These are phyloP conservation scores for Agrotis puta DNA, from an alignment of 2,888 invertebrate genomes.

Conservation along the genomic window DNA sequence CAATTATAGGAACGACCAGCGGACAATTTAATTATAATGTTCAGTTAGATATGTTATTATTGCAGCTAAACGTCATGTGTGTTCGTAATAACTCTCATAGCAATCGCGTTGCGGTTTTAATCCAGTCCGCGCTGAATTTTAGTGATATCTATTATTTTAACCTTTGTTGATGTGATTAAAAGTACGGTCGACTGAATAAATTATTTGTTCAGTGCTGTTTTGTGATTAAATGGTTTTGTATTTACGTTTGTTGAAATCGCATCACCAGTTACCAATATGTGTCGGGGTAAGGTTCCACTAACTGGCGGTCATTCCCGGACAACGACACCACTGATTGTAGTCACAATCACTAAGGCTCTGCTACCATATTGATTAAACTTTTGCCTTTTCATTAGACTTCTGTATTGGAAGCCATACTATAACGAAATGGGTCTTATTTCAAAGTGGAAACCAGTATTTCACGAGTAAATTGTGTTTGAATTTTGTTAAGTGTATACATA, in stretches of 20 bases:
- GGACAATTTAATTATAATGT: constrained; percentile 23
- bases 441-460: too few relatives aligned
- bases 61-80: constrained; percentile 15
- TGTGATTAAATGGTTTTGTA: background rate
- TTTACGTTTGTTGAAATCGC: background rate
- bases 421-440: too few relatives aligned
- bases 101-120: constrained; percentile 24
- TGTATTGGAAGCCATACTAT: too few relatives aligned
- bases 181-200: constrained; percentile 4
- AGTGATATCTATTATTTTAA: background rate
- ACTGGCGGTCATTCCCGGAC: too few relatives aligned
- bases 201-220: constrained; percentile 2
- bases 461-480: too few relatives aligned
- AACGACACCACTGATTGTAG: too few relatives aligned
- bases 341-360: too few relatives aligned
- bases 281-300: too few relatives aligned
- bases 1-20: constrained; percentile 1
- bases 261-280: too few relatives aligned
- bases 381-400: too few relatives aligned
- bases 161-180: constrained; percentile 15
- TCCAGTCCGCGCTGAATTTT: background rate
- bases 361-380: too few relatives aligned
- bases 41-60: constrained; percentile 23
- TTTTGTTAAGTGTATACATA: too few relatives aligned
- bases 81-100: constrained; percentile 39